Percentiles rank a stretch among this genome's conserved stretches.
These are phyloP conservation scores for Agrenia bidenticulata DNA, from an alignment of 2,888 invertebrate species.

Conservation along the genomic window DNA sequence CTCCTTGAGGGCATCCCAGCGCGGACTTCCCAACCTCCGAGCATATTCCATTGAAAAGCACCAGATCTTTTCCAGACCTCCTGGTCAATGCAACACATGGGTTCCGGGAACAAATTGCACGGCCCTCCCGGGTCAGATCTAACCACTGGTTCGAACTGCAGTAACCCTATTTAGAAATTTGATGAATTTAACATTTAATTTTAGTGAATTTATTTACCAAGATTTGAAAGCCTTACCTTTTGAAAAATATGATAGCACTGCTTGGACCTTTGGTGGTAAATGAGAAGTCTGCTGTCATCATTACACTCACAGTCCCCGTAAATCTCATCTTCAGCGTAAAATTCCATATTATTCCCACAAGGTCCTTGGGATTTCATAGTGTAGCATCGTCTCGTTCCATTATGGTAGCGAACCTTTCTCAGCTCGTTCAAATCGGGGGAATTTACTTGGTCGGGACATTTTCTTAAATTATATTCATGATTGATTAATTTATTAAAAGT, in stretches of 20 bases:
- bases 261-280: slow-evolving; percentile 24
- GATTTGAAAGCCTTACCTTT: slow-evolving; percentile 18
- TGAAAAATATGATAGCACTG: slow-evolving; percentile 33
- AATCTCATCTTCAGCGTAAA: slow-evolving; percentile 13
- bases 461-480: no score
- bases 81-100: slow-evolving; percentile 10
- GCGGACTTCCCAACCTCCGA: slow-evolving; percentile 19
- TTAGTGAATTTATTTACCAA: neutral
- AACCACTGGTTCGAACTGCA: slow-evolving; percentile 27
- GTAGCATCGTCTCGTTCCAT: slow-evolving; percentile 25
- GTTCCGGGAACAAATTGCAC: slow-evolving; percentile 20
- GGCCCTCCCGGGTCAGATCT: slow-evolving; percentile 13
- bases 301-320: slow-evolving; percentile 37
- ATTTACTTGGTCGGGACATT: neutral
- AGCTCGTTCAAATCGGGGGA: neutral
- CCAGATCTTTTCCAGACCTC: slow-evolving; percentile 19
- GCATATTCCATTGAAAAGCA: slow-evolving; percentile 21
- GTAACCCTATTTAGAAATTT: slow-evolving; percentile 25
- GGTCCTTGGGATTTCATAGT: slow-evolving; percentile 5
- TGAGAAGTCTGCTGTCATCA: slow-evolving; percentile 8
- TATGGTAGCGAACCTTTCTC: slow-evolving; percentile 12
- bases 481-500: no score
- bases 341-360: slow-evolving; percentile 37
- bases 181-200: slow-evolving; percentile 5
- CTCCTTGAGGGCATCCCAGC: neutral